Evolutionary conservation across 2,888 invertebrate species (phyloP), one percentile per base, ranked within the genome.

Genomic region (Aproaerema taeniolella): DNA sequence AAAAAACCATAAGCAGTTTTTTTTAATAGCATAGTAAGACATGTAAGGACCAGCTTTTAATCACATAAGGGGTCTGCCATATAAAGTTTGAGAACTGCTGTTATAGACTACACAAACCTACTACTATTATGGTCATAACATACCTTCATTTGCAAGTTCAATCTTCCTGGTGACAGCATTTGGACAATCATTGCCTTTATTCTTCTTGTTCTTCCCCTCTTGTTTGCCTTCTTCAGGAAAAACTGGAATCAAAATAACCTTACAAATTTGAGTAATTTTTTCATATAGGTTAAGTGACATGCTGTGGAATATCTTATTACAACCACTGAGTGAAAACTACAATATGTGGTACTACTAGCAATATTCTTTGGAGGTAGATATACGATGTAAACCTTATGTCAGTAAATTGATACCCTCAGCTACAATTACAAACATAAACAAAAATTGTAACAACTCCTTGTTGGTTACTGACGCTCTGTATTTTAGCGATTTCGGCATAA

Each of bases 111-210:
- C n/a, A n/a, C n/a, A n/a, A n/a, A n/a, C n/a, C n/a, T n/a, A n/a
- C n/a, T n/a, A n/a, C n/a, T n/a, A n/a, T n/a, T n/a, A n/a, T n/a
- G n/a, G n/a, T n/a, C n/a, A 20, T 6, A 20, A 6, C 8, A 20
- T 53, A 69, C 69, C 70, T 60, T 65, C 58, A 62, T 69, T 70
- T 12, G 68, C 66, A n/a, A 69, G 46, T 17, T 61, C 55, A 26
- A 71, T 33, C 50, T 64, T 60, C 4, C 45, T 42, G 26, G 17
- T 26, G 8, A 20, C 35, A 7, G 26, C 35, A 8, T 24, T 3
- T 11, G 35, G 35, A 11, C 24, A 25, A 20, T 32, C 6, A n/a
- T 10, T n/a, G 28, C 9, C 28, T 6, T 28, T 33, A 2, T 13
- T 11, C 15, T 35, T 28, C n/a, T n/a, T n/a, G n/a, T n/a, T n/a